Evolutionary conservation across 2,888 invertebrate species (phyloP).

Genomic region (Leptinotarsa tumamoca): DNA sequence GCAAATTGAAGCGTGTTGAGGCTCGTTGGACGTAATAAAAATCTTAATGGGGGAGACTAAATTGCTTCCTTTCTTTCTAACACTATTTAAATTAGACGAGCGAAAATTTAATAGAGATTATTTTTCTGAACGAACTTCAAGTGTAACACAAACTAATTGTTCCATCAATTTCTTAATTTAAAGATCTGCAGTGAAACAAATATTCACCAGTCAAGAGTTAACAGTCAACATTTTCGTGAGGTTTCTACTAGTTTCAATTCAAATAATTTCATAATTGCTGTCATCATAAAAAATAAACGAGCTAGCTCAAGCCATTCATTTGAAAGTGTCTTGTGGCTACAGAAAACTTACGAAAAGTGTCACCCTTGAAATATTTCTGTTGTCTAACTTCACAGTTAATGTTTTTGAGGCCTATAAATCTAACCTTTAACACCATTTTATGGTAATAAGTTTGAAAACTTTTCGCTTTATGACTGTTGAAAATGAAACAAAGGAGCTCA

Average conservation of each 20-base stretch:
- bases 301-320: constrained; percentile 27
- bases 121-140: background rate
- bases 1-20: constrained; percentile 45
- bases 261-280: constrained; percentile 23
- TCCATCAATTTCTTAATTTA: too few relatives aligned
- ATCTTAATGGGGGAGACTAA: constrained; percentile 35
- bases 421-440: constrained; percentile 34
- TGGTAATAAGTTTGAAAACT: constrained; percentile 33
- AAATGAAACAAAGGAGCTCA: constrained; percentile 12
- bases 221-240: background rate
- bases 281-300: constrained; percentile 26
- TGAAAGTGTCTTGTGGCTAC: constrained; percentile 36
- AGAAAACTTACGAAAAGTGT: constrained; percentile 46
- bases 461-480: constrained; percentile 17
- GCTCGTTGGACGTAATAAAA: constrained; percentile 47
- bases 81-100: constrained; percentile 1
- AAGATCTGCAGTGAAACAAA: too few relatives aligned
- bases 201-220: background rate
- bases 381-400: constrained; percentile 31
- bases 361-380: constrained; percentile 42
- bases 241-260: constrained; percentile 7
- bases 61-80: constrained; percentile 41
- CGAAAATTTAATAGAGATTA: background rate
- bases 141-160: background rate
- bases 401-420: constrained; percentile 32